Evolutionary conservation across 53 echinoderm and acorn worm genomes (phyloP), one percentile per base, ranked within the genome.

Genomic region (Henricia sp.): DNA sequence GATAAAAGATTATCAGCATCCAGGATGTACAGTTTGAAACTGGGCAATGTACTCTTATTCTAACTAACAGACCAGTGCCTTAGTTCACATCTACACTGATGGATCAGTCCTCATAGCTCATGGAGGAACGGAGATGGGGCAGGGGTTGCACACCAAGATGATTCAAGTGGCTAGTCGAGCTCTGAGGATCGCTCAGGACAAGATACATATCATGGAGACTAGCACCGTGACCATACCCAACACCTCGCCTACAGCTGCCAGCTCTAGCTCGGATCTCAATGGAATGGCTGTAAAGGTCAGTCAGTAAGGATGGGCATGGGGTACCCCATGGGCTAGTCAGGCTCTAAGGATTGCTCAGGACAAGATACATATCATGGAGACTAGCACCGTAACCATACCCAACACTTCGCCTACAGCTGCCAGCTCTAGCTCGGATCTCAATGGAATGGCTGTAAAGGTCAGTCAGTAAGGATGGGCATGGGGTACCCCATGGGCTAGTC

Each of bases 61-160:
- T 4, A 8, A 3, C 34, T 3, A 28, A 19, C 16, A 97, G 97
- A 92, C 92, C 25, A 86, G 90, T 63, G 97, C 97, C 14, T 53
- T 92, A 39, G 90, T 97, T 0, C 94, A 90, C 52, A 88, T 97
- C 38, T 97, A 97, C 82, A 88, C 85, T 9, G 97, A 97, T 59
- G 97, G 97, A 2, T 69, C 94, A 2, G 97, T 97, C 1, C 77
- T 97, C 6, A 20, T 97, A 16, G 85, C 85, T 23, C 97, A 97
- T 64, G 90, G 94, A 50, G 97, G 97, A 0, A 83, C 89, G 24
- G 97, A 97, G 86, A 88, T 94, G 90, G 94, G 97, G 13, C 97
- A 97, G 70, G 97, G 97, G 6, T 39, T 97, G 33, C 73, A 94
- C 51, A 97, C 97, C 66, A 97, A 97, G 88, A 88, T 93, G 85